Conservation (phyloP, 1,140 invertebrate species). For the Nebria ingens region DNA sequence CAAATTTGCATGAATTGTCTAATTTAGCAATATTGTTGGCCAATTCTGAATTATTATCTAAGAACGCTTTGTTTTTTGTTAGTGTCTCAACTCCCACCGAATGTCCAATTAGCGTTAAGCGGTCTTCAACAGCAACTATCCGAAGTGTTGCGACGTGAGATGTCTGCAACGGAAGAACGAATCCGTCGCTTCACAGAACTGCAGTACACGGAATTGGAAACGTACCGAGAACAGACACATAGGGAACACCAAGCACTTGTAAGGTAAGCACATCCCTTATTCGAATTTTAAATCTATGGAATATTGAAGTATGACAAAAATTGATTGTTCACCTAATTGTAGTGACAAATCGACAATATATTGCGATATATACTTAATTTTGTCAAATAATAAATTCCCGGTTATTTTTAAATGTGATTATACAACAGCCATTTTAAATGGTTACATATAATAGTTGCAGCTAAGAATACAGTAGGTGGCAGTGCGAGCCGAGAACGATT, state of each 20-base stretch:
- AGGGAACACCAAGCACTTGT: constrained; percentile 38
- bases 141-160: constrained; percentile 37
- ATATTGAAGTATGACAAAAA: constrained; percentile 10
- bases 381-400: too few relatives aligned
- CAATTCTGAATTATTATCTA: too few relatives aligned
- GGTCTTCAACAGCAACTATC: constrained; percentile 39
- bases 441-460: too few relatives aligned
- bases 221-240: constrained; percentile 37
- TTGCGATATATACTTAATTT: too few relatives aligned
- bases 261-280: constrained; percentile 31
- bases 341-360: too few relatives aligned
- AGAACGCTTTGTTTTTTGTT: neutral
- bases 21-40: too few relatives aligned
- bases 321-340: neutral
- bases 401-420: too few relatives aligned
- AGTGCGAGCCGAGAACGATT: too few relatives aligned
- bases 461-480: too few relatives aligned
- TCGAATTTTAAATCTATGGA: too few relatives aligned
- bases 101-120: constrained; percentile 31
- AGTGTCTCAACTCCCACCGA: constrained; percentile 15
- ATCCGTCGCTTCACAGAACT: constrained; percentile 40
- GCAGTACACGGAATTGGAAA: constrained; percentile 40
- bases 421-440: too few relatives aligned
- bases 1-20: too few relatives aligned
- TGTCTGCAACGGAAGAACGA: constrained; percentile 37